Percentiles rank a stretch among this genome's conserved stretches.
These are phyloP conservation scores for Ormyrus labotus DNA, from an alignment of 2,888 invertebrate species.

Conservation along the genomic window DNA sequence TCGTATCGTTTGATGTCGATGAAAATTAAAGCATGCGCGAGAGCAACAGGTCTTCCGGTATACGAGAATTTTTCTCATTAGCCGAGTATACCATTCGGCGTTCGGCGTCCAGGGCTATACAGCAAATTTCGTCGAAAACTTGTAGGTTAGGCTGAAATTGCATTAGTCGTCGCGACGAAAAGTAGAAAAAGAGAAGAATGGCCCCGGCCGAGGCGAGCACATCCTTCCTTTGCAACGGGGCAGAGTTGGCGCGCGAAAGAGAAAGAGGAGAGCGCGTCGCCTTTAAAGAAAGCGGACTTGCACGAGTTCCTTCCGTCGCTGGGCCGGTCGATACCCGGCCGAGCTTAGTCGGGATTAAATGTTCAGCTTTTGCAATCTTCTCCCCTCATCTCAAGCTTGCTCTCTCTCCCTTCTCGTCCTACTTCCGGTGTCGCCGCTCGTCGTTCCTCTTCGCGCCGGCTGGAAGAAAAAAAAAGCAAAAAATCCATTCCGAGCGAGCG, in stretches of 20 bases:
- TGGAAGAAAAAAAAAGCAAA: slow-evolving; percentile 27
- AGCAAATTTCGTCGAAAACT: too few relatives aligned
- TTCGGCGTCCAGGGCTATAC: too few relatives aligned
- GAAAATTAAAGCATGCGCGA: too few relatives aligned
- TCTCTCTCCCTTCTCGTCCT: background rate
- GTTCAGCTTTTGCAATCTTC: slow-evolving; percentile 46
- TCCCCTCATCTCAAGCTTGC: background rate
- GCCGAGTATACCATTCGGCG: too few relatives aligned
- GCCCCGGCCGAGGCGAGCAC: too few relatives aligned
- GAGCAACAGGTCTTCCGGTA: too few relatives aligned
- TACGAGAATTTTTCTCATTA: too few relatives aligned
- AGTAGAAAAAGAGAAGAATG: background rate
- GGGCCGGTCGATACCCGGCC: slow-evolving; percentile 43
- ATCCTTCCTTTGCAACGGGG: too few relatives aligned
- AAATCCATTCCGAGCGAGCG: slow-evolving; percentile 41
- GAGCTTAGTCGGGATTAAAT: slow-evolving; percentile 50
- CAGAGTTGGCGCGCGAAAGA: background rate
- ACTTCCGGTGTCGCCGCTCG: background rate
- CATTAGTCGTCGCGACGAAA: background rate
- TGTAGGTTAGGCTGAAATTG: too few relatives aligned
- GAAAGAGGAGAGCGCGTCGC: slow-evolving; percentile 1
- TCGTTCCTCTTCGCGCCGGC: slow-evolving; percentile 19
- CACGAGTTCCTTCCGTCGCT: slow-evolving; percentile 24
- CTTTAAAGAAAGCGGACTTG: slow-evolving; percentile 39
- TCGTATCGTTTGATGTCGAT: too few relatives aligned